These are phyloP conservation scores for Cydia amplana DNA, from an alignment of 1,140 invertebrate genomes.

Conservation along the genomic window DNA sequence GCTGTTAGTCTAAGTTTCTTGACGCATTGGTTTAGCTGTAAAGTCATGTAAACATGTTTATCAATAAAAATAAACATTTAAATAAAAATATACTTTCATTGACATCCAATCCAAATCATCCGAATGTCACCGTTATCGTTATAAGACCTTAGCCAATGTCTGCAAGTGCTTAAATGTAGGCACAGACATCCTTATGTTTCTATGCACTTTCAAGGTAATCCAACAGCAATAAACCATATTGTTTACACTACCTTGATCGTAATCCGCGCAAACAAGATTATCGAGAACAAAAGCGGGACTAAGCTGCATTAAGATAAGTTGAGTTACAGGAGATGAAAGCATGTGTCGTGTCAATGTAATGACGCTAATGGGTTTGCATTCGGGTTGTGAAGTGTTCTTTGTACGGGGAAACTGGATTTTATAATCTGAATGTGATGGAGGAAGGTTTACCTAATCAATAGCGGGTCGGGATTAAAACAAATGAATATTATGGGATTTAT, in stretches of 20 bases:
- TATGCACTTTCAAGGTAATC: neutral
- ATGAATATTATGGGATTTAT: no score
- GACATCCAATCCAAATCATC: no score
- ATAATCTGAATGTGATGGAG: neutral
- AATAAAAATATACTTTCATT: no score
- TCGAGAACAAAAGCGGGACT: constrained; percentile 14
- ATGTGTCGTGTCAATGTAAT: neutral
- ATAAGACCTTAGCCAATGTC: no score
- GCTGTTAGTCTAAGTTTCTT: no score
- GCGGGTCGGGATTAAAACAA: no score
- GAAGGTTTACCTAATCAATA: neutral
- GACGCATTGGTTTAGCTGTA: no score
- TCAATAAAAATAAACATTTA: no score
- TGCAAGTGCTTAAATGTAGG: neutral
- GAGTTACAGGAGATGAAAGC: constrained; percentile 15
- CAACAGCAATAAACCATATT: constrained; percentile 4
- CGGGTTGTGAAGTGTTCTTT: neutral
- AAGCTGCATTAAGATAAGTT: constrained; percentile 14
- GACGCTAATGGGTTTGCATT: constrained; percentile 9
- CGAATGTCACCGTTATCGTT: no score
- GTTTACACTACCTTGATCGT: neutral
- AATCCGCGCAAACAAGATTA: neutral
- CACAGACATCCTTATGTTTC: neutral
- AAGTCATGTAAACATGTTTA: no score
- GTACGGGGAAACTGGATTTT: constrained; percentile 2